A percentile compares a stretch with the other conserved stretches of the same genome.
Evolutionary conservation across 2,797 vertebrate genomes (phyloP).

Genomic region (Aphelocoma californica): DNA sequence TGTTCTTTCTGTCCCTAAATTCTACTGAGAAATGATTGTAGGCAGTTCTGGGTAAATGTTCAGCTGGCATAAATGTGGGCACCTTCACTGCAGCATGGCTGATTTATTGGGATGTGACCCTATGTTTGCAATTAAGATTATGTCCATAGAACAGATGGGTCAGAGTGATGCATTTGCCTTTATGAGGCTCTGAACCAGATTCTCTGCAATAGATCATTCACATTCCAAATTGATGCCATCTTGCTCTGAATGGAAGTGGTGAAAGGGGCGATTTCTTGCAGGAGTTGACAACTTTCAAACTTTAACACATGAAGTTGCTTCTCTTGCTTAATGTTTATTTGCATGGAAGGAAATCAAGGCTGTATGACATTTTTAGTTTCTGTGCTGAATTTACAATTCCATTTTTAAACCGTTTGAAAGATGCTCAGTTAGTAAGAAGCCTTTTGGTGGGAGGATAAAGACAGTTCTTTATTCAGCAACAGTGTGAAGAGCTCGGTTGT

Average conservation of each 20-base stretch:
- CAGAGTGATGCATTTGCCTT: conserved; percentile 49
- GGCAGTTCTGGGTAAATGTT: not conserved
- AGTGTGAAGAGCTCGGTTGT: conserved; percentile 17
- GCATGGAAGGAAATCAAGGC: not conserved
- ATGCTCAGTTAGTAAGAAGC: conserved; percentile 38
- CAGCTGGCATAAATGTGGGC: not conserved
- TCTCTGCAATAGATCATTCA: not conserved
- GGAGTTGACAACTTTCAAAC: conserved; percentile 42
- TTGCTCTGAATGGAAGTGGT: not conserved
- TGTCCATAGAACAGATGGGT: conserved; percentile 54
- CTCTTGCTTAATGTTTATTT: conserved; percentile 21
- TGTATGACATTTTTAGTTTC: conserved; percentile 18
- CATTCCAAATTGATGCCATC: not conserved
- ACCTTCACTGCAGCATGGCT: not conserved
- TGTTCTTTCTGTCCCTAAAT: conserved; percentile 7
- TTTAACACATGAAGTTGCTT: not conserved
- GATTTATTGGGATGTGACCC: conserved; percentile 56
- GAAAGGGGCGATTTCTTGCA: not conserved
- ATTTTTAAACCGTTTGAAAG: conserved; percentile 44
- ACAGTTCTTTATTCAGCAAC: conserved; percentile 23
- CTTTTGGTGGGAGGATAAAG: conserved; percentile 47
- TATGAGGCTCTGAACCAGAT: conserved; percentile 5
- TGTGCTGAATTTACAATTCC: conserved; percentile 45
- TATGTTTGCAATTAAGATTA: conserved; percentile 66
- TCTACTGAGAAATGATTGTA: not conserved